phyloP scores from a whole-genome alignment of 2,113 vertebrate genomes.

The Petrocephalus zakoni region DNA sequence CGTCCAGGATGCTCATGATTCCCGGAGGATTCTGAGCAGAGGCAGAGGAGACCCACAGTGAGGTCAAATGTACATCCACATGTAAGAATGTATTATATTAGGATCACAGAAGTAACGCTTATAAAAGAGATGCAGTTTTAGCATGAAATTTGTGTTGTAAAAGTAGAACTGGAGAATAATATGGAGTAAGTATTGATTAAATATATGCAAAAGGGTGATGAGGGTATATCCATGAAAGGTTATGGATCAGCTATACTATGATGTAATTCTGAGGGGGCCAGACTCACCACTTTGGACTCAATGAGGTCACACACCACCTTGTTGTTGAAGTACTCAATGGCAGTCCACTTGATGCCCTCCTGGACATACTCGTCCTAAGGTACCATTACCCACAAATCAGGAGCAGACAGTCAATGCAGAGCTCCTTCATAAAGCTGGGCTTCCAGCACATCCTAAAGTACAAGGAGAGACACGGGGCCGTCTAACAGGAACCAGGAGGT shows the following conservation, averaged over 20 bases:
- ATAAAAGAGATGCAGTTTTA: background rate
- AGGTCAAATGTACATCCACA: background rate
- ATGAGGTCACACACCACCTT: conserved; percentile 77
- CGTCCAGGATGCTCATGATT: conserved; percentile 73
- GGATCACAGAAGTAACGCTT: background rate
- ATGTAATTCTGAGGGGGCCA: background rate
- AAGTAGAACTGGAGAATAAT: background rate
- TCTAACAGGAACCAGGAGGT: background rate
- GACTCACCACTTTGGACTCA: conserved; percentile 72
- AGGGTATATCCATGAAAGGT: background rate
- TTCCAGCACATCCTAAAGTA: background rate
- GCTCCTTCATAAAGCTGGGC: background rate
- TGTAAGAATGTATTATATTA: background rate
- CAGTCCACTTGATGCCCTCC: conserved; percentile 70
- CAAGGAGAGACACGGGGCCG: background rate
- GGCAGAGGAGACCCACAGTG: background rate
- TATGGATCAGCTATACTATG: background rate
- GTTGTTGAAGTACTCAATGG: conserved; percentile 78
- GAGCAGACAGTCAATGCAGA: background rate
- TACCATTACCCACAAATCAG: background rate
- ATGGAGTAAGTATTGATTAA: background rate
- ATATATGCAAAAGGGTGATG: background rate
- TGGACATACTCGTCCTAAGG: conserved; percentile 72
- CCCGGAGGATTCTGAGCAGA: conserved; percentile 64
- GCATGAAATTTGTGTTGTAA: background rate